phyloP scores from a whole-genome alignment of 2,888 invertebrate species.

The Caenorhabditis drosophilae region DNA sequence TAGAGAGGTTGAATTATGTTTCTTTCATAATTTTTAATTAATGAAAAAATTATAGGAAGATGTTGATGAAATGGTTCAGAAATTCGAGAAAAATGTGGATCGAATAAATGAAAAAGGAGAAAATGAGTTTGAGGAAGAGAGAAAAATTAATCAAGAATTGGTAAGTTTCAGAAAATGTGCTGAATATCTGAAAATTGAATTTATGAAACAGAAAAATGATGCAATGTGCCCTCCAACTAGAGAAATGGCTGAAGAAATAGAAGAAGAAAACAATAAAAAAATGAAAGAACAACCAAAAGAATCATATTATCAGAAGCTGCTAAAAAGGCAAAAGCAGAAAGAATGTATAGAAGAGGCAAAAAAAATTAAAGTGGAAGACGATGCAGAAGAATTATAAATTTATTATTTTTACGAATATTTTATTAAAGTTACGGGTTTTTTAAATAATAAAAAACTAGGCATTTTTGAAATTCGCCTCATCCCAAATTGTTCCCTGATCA shows the following conservation, averaged over 20 bases:
- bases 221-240: conserved; percentile 44
- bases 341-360: conserved; percentile 1
- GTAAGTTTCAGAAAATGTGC: no score
- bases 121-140: conserved; percentile 22
- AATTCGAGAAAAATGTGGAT: conserved; percentile 14
- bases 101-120: conserved; percentile 10
- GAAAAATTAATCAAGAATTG: not conserved
- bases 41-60: conserved; percentile 16
- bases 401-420: not conserved
- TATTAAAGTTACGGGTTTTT: not conserved
- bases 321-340: conserved; percentile 36
- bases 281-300: conserved; percentile 36
- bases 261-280: conserved; percentile 26
- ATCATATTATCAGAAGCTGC: conserved; percentile 43
- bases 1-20: conserved; percentile 11
- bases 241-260: conserved; percentile 40
- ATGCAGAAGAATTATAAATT: conserved; percentile 6
- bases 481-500: conserved; percentile 41
- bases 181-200: no score
- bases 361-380: conserved; percentile 8
- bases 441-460: not conserved
- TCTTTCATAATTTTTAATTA: not conserved
- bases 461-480: conserved; percentile 5
- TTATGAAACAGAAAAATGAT: conserved; percentile 35
- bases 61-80: conserved; percentile 31